Evolutionary conservation across 92 coral and sea anemone species (phyloP).

Genomic region (Porites rus): DNA sequence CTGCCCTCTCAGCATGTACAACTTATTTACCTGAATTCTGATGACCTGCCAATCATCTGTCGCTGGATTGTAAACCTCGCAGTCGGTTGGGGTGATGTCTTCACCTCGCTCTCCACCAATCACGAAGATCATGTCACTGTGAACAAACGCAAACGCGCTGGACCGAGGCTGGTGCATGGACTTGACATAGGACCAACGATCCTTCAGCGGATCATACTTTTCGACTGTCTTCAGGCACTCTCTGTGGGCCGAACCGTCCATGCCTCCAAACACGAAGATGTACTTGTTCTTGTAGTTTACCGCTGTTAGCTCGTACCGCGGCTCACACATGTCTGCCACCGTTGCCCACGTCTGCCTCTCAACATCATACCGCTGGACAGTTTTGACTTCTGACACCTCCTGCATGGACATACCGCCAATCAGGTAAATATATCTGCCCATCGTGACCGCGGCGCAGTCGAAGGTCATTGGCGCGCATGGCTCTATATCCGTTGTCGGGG

Average conservation of each 20-base stretch:
- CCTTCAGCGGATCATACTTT: slow-evolving; percentile 56
- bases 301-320: slow-evolving; percentile 66
- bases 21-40: slow-evolving; percentile 31
- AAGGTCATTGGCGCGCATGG: slow-evolving; percentile 54
- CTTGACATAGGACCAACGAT: slow-evolving; percentile 66
- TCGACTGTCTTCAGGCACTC: slow-evolving; percentile 63
- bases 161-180: slow-evolving; percentile 72
- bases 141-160: slow-evolving; percentile 68
- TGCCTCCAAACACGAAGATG: slow-evolving; percentile 69
- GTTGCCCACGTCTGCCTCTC: slow-evolving; percentile 62
- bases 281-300: slow-evolving; percentile 59
- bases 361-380: slow-evolving; percentile 70
- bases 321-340: slow-evolving; percentile 64
- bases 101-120: slow-evolving; percentile 71
- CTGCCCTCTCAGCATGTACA: slow-evolving; percentile 23
- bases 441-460: slow-evolving; percentile 67
- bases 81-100: slow-evolving; percentile 54
- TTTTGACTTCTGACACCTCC: slow-evolving; percentile 61
- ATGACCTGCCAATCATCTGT: slow-evolving; percentile 67
- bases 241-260: slow-evolving; percentile 59
- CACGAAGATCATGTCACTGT: slow-evolving; percentile 66
- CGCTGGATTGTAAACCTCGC: slow-evolving; percentile 68
- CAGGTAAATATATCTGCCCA: slow-evolving; percentile 58
- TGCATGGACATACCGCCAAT: slow-evolving; percentile 72
- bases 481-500: slow-evolving; percentile 41